Evolutionary conservation across 2,113 vertebrate species (phyloP).

Genomic region (Sialia sialis): DNA sequence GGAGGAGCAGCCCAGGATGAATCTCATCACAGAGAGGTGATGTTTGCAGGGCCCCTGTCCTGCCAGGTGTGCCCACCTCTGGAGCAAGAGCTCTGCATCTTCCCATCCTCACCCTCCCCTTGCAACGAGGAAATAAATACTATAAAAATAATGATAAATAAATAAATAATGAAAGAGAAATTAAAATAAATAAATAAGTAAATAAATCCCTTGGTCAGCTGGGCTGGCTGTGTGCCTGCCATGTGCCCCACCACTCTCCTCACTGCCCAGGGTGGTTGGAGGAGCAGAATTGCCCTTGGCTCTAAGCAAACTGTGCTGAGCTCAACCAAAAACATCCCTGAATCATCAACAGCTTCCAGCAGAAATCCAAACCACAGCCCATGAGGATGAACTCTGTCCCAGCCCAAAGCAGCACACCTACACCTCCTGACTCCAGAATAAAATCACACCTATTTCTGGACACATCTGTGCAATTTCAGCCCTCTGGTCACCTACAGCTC

Average conservation of each 20-base stretch:
- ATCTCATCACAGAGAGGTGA: background rate
- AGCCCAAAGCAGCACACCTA: background rate
- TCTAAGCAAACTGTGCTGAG: background rate
- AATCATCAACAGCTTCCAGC: background rate
- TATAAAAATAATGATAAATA: too few species aligned
- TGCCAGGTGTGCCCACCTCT: background rate
- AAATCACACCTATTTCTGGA: background rate
- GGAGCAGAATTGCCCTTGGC: background rate
- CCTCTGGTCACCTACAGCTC: background rate
- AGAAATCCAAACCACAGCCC: background rate
- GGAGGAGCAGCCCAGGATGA: background rate
- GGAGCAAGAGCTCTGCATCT: background rate
- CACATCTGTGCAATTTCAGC: background rate
- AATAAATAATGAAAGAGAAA: too few species aligned
- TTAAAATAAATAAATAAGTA: too few species aligned
- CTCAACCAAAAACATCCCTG: background rate
- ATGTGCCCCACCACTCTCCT: background rate
- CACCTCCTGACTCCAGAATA: background rate
- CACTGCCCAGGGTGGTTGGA: background rate
- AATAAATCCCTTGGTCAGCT: background rate
- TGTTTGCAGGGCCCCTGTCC: rapidly evolving
- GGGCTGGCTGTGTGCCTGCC: background rate
- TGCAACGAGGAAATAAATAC: background rate
- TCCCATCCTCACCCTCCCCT: background rate
- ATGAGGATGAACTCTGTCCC: background rate